phyloP scores from a whole-genome alignment of 2,113 vertebrate genomes.

The Panurus biarmicus region DNA sequence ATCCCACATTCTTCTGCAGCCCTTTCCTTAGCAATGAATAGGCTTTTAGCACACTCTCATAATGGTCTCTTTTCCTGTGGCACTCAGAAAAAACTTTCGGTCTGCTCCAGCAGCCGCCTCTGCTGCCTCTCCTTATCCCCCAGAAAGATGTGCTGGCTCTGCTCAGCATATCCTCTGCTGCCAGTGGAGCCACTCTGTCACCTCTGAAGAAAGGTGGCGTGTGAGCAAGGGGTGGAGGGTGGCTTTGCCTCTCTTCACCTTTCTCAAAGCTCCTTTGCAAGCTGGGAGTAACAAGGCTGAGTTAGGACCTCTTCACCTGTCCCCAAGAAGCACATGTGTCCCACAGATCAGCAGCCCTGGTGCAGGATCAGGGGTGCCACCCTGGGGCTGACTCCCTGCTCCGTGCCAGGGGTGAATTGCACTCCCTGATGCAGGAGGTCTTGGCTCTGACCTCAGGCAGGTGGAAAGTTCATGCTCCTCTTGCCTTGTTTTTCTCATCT shows the following conservation, averaged over 20 bases:
- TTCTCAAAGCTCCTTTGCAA: neutral
- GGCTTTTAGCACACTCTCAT: conserved; percentile 9
- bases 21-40: conserved; percentile 63
- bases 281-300: neutral
- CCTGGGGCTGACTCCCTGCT: neutral
- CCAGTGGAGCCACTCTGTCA: neutral
- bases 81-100: conserved; percentile 32
- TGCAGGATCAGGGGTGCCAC: neutral
- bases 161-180: neutral
- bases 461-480: neutral
- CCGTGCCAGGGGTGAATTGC: neutral
- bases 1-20: conserved; percentile 45
- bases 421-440: neutral
- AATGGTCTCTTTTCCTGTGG: conserved; percentile 37
- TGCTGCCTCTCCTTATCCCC: neutral
- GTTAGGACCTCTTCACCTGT: neutral
- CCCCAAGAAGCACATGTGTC: neutral
- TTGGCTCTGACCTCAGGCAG: neutral
- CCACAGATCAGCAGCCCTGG: fast-evolving
- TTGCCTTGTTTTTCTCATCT: neutral
- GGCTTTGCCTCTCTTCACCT: neutral
- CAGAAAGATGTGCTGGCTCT: neutral
- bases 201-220: neutral
- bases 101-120: neutral
- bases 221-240: neutral